Base-by-base conservation (phyloP, 2,888 invertebrate species). In the Noctua fimbriata region DNA sequence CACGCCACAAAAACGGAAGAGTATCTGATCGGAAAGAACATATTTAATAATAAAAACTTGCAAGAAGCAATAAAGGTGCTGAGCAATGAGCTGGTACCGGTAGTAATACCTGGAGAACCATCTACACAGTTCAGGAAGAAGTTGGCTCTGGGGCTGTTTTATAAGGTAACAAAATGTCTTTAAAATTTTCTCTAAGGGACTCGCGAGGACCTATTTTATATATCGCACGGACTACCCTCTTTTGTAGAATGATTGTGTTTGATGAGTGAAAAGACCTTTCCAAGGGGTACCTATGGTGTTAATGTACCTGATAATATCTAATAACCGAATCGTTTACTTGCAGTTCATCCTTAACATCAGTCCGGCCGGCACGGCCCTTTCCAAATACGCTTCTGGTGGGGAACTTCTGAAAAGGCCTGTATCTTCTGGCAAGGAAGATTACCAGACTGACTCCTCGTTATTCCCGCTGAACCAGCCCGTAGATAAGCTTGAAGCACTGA, bases 111-210 rank as follows among this genome's bases (percentile, higher is more conserved):
- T 2, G 98, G 98, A 0, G 98, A 98, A 90, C 97, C 98, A 0
- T 97, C 97, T 0, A 97, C 98, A 0, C 97, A 96, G 72, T 98
- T 98, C 88, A 97, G 99, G 41, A 98, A 97, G 90, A 97, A 97
- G 69, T 93, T 99, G 47, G 98, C 98, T 0, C 95, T 98, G 76
- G 97, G 98, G 32, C 95, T 99, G 4, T 98, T 99, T 89, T 99
- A 67, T 92, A 99, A 98, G 97, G 98, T 98, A 92, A 90, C 44
- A 3, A 2, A 36, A 5, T 36, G 36, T 36, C 5, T 36, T 36
- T 36, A 36, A 36, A 36, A 36, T 49, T 49, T 49, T 18, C 18
- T 49, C 49, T 49, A 18, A 52, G 49, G 2, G 49, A 52, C 18
- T 52, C 7, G 18, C 49, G 49, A 52, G 49, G 49, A 44, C 44